Percentiles rank a stretch among this genome's conserved stretches.
phyloP scores from a whole-genome alignment of 2,113 vertebrate genomes.

The Halichoeres trimaculatus region DNA sequence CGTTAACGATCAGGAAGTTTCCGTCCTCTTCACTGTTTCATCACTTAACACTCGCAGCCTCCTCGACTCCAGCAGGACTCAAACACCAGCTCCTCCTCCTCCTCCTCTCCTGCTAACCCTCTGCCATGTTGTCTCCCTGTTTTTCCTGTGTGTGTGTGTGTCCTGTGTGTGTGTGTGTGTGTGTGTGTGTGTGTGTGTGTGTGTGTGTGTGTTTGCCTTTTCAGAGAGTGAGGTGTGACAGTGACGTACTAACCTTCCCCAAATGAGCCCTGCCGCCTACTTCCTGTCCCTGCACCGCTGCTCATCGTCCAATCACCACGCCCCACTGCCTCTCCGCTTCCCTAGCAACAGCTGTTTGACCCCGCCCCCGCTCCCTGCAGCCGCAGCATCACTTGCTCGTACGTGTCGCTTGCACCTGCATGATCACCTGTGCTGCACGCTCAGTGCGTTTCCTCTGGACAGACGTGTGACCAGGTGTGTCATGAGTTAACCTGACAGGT shows the following conservation, averaged over 20 bases:
- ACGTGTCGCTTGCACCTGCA: conserved; percentile 55
- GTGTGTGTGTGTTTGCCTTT: conserved; percentile 64
- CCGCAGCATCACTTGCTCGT: conserved; percentile 56
- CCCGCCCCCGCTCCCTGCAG: conserved; percentile 54
- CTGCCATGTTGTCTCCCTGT: conserved; percentile 46
- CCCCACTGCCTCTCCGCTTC: conserved; percentile 55
- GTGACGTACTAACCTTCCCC: conserved; percentile 68
- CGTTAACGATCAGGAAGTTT: neutral
- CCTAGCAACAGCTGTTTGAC: conserved; percentile 50
- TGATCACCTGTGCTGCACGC: conserved; percentile 3
- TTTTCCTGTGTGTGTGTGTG: conserved; percentile 17
- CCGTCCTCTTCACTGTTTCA: conserved; percentile 1
- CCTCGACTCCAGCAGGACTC: conserved; percentile 27
- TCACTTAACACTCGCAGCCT: conserved; percentile 26
- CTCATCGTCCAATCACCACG: conserved; percentile 67
- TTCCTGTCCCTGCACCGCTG: conserved; percentile 53
- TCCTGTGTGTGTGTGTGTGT: no score
- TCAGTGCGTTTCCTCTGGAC: neutral
- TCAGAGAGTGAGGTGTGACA: conserved; percentile 82
- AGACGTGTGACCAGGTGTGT: neutral
- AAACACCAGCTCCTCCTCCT: neutral
- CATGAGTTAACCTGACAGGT: neutral
- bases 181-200: conserved; percentile 9
- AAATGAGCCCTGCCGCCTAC: conserved; percentile 47
- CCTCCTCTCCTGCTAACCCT: conserved; percentile 37